Conservation (phyloP, 2,113 vertebrate species). For the Collichthys lucidus region DNA sequence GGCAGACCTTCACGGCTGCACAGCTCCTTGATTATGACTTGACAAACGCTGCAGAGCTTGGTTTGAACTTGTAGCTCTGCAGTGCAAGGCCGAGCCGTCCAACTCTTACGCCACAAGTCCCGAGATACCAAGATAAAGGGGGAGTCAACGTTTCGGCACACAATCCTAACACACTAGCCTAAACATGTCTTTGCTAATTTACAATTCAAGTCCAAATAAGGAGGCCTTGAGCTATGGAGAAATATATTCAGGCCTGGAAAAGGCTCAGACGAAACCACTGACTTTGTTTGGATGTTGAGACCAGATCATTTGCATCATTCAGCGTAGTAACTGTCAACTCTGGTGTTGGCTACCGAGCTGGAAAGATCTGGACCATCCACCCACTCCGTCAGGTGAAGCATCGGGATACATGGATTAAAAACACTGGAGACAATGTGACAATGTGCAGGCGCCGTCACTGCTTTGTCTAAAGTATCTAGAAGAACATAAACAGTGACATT, state of each 20-base stretch:
- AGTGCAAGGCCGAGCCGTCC: neutral
- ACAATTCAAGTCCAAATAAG: constrained; percentile 19
- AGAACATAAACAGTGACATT: neutral
- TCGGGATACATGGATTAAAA: neutral
- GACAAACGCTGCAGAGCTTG: neutral
- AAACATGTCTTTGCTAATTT: constrained; percentile 18
- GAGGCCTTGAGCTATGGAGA: constrained; percentile 40
- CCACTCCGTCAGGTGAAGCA: too few relatives aligned
- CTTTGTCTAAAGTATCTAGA: accelerated
- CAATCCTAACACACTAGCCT: neutral
- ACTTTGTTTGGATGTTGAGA: neutral
- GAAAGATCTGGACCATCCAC: neutral
- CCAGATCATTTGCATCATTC: neutral
- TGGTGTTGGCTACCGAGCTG: neutral
- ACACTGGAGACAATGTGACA: neutral
- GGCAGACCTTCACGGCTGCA: neutral
- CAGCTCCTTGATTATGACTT: neutral
- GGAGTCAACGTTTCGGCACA: neutral
- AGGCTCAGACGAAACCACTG: neutral
- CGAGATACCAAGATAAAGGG: neutral
- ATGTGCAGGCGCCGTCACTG: too few relatives aligned
- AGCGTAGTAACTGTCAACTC: neutral
- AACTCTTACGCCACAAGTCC: neutral
- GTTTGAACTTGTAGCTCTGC: constrained; percentile 7
- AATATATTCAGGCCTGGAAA: neutral